Conservation (phyloP, 2,888 invertebrate genomes). For the Druceiella hillmani region DNA sequence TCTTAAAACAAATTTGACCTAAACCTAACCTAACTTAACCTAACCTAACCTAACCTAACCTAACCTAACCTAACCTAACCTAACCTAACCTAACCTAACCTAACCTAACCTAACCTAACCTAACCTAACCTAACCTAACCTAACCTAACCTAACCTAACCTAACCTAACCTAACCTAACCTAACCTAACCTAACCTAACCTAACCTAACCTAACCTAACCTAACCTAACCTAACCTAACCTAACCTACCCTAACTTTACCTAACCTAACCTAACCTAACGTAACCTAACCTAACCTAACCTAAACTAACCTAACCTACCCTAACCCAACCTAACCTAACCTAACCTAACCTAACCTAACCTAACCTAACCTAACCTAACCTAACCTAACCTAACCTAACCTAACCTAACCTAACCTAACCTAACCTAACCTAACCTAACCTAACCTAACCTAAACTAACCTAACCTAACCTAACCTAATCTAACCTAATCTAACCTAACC, state of each 20-base stretch:
- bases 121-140: constrained; percentile 8
- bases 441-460: constrained; percentile 4
- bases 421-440: constrained; percentile 5
- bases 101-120: constrained; percentile 8
- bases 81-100: constrained; percentile 8
- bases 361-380: constrained; percentile 5
- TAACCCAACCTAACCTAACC: constrained; percentile 4
- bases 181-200: constrained; percentile 4
- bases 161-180: constrained; percentile 4
- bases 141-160: constrained; percentile 8
- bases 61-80: constrained; percentile 8
- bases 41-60: constrained; percentile 8
- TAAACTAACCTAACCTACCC: constrained; percentile 3
- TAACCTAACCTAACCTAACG: constrained; percentile 4
- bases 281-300: constrained; percentile 5
- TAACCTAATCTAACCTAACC: constrained; percentile 4
- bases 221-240: constrained; percentile 4
- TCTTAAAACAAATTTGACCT: no score
- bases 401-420: constrained; percentile 5
- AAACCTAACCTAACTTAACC: constrained; percentile 7
- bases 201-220: constrained; percentile 4
- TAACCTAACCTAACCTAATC: constrained; percentile 4
- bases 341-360: constrained; percentile 5
- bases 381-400: constrained; percentile 5
- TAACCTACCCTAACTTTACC: constrained; percentile 5